These are phyloP conservation scores for Lepidochrysops patricia DNA, from an alignment of 2,888 invertebrate species.

Conservation along the genomic window DNA sequence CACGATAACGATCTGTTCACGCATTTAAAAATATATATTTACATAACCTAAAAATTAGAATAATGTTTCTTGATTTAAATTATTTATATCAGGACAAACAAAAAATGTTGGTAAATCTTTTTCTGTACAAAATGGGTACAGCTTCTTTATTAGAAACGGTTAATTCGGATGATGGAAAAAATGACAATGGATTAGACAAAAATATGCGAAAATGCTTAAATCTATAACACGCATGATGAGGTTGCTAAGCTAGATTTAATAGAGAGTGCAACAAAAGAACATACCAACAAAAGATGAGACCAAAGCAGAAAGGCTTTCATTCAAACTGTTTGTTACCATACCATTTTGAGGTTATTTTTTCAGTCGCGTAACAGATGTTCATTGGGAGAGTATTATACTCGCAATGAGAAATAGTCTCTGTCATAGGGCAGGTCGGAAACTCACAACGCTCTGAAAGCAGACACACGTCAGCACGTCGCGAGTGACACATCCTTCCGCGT, in stretches of 20 bases:
- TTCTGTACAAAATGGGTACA: too few relatives aligned
- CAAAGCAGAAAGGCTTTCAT: neutral
- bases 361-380: neutral
- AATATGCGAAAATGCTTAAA: neutral
- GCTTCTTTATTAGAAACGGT: too few relatives aligned
- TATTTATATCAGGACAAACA: too few relatives aligned
- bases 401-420: conserved; percentile 42
- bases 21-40: conserved; percentile 27
- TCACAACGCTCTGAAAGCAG: conserved; percentile 55
- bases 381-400: conserved; percentile 20
- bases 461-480: conserved; percentile 52
- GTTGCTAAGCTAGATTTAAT: neutral
- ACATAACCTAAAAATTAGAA: neutral
- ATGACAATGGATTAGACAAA: neutral
- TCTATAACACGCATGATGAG: neutral
- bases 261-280: neutral
- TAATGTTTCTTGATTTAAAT: neutral
- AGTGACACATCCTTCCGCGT: conserved; percentile 68
- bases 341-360: conserved; percentile 5
- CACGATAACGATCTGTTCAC: conserved; percentile 42
- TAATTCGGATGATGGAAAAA: neutral
- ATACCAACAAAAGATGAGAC: neutral
- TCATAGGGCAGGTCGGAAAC: conserved; percentile 62
- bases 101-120: too few relatives aligned
- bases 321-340: neutral